Base-by-base conservation (phyloP, 1,140 invertebrate species). In the Polypedilum pembai region DNA sequence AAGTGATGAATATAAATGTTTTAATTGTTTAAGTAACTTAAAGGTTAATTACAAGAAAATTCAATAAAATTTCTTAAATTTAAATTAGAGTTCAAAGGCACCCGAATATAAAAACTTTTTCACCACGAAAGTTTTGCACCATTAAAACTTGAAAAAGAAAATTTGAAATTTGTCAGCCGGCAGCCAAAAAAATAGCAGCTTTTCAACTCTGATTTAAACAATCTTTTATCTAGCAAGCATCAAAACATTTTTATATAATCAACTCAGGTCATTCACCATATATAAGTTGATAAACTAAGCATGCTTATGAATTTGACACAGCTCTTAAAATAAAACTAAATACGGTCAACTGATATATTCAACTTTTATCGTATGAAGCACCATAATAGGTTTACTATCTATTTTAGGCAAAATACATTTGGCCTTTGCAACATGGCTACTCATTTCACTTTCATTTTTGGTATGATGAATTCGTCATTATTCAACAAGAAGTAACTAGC, bases 371-470 rank as follows among this genome's bases (percentile, higher is more conserved):
- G 15, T 56, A 56, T 56, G 45, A 56, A 56, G 3, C n/a, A n/a
- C 45, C 45, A 56, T 56, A 56, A 56, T 56, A 56, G 45, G 45
- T 56, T 12, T 8, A n/a, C 45, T 56, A 56, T 56, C 45, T 56
- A 56, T 56, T 56, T 56, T 56, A 56, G 45, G 45, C 10, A 56
- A 15, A 15, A 56, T 4, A 56, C 10, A n/a, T 56, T 56, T 56
- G 45, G 45, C 45, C 45, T 56, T 56, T 56, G 45, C 12, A 56
- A n/a, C 45, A 56, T 56, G 45, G 45, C n/a, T 56, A n/a, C 45
- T 56, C 45, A 56, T 56, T 56, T 56, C 12, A 56, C 45, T 56
- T 56, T 56, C 45, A 56, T 56, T 56, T 56, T 56, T 56, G 45
- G 45, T 15, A 56, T 56, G 45, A 56, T 56, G 45, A 56, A 56